These are phyloP conservation scores for Paralichthys olivaceus DNA, from an alignment of 2,113 vertebrate genomes.

Conservation along the genomic window DNA sequence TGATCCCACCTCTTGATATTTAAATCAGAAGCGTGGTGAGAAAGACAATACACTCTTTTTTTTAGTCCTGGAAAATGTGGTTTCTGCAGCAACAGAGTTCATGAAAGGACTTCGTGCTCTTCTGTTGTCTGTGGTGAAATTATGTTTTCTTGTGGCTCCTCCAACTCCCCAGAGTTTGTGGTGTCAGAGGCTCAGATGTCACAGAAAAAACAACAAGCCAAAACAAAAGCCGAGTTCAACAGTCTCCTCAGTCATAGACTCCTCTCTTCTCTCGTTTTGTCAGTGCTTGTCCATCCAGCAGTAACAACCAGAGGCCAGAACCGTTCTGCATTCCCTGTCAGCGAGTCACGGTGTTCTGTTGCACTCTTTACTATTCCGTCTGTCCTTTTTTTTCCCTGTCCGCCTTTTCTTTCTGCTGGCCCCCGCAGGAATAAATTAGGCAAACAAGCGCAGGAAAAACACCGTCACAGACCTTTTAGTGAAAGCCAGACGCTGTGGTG, in stretches of 20 bases:
- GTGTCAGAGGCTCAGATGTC: slow-evolving; percentile 65
- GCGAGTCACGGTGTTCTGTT: slow-evolving; percentile 69
- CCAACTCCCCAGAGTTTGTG: slow-evolving; percentile 36
- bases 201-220: slow-evolving; percentile 39
- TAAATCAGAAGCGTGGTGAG: slow-evolving; percentile 13
- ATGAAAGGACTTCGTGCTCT: slow-evolving; percentile 57
- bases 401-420: slow-evolving; percentile 44
- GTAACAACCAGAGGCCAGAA: slow-evolving; percentile 74
- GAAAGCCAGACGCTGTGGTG: slow-evolving; percentile 64
- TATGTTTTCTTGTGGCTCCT: slow-evolving; percentile 48
- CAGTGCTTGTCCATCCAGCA: slow-evolving; percentile 79
- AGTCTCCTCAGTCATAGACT: slow-evolving; percentile 45
- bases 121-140: slow-evolving; percentile 53
- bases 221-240: slow-evolving; percentile 63
- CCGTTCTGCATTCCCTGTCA: slow-evolving; percentile 73
- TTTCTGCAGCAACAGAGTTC: slow-evolving; percentile 71
- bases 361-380: slow-evolving; percentile 65
- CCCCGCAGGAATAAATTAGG: slow-evolving; percentile 76
- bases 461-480: slow-evolving; percentile 56
- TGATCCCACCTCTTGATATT: slow-evolving; percentile 14
- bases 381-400: not conserved
- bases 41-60: slow-evolving; percentile 39
- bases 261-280: slow-evolving; percentile 71
- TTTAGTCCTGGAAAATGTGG: slow-evolving; percentile 25
- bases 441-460: slow-evolving; percentile 69